These are phyloP conservation scores for Tinamus major DNA, from an alignment of 2,797 vertebrate genomes.

Conservation along the genomic window DNA sequence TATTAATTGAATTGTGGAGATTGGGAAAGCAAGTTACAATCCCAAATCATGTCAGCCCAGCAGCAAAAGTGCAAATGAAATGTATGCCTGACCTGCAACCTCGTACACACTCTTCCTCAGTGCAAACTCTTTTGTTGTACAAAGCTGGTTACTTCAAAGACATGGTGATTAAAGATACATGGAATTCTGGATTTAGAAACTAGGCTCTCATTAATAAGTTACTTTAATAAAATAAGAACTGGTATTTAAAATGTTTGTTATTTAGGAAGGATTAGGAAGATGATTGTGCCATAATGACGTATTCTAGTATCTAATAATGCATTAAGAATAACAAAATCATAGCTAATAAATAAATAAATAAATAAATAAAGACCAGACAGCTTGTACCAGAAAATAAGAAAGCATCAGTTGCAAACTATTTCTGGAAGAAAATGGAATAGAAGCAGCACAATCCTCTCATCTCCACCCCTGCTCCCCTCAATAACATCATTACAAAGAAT, in stretches of 20 bases:
- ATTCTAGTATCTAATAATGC: conserved; percentile 24
- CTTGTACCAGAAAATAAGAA: background rate
- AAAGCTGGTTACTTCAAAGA: conserved; percentile 45
- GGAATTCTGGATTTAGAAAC: conserved; percentile 67
- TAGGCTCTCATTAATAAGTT: conserved; percentile 64
- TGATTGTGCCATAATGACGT: conserved; percentile 26
- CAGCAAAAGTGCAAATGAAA: conserved; percentile 52
- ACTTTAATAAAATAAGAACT: conserved; percentile 53
- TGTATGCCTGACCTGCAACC: background rate
- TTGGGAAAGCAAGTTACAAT: conserved; percentile 67
- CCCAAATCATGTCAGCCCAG: conserved; percentile 45
- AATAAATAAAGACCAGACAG: conserved; percentile 2
- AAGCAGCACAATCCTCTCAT: background rate
- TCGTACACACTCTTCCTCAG: conserved; percentile 15
- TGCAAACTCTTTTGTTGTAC: conserved; percentile 54
- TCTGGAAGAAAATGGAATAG: background rate
- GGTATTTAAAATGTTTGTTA: conserved; percentile 49
- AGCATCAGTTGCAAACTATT: background rate
- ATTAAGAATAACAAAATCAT: conserved; percentile 22
- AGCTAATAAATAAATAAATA: background rate
- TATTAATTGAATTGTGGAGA: conserved; percentile 70
- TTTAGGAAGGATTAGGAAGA: conserved; percentile 48
- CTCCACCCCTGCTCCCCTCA: background rate
- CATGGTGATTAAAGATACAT: conserved; percentile 46
- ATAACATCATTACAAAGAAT: background rate